Percentiles rank a stretch among this genome's conserved stretches.
phyloP scores from a whole-genome alignment of 2,113 vertebrate genomes.

The Rhegmatorhina hoffmannsi region DNA sequence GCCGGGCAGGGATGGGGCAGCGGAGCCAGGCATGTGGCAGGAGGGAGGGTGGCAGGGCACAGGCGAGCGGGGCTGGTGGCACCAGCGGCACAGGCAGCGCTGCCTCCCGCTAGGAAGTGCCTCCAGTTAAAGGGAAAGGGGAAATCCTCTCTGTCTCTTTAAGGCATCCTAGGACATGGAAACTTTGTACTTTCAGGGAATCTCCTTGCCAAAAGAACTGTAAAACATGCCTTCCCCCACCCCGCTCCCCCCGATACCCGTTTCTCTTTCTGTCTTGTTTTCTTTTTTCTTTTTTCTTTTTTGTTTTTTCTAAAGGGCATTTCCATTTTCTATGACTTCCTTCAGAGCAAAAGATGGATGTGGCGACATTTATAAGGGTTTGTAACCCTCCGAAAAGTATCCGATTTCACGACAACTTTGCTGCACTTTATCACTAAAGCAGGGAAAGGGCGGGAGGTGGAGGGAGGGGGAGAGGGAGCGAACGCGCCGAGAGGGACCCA shows the following conservation, averaged over 20 bases:
- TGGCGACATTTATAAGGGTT: conserved; percentile 60
- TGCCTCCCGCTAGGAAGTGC: not conserved
- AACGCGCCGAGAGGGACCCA: not conserved
- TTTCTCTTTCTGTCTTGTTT: conserved; percentile 26
- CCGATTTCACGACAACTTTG: conserved; percentile 65
- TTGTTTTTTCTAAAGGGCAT: conserved; percentile 24
- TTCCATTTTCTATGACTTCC: conserved; percentile 68
- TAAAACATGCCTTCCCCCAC: conserved; percentile 59
- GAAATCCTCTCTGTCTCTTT: conserved; percentile 71
- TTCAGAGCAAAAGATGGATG: conserved; percentile 54
- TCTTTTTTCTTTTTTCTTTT: not conserved
- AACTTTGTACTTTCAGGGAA: conserved; percentile 68
- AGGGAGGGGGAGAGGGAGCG: not conserved
- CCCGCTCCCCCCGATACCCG: not conserved
- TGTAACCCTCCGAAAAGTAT: conserved; percentile 69
- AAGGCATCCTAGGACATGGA: conserved; percentile 65
- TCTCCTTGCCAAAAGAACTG: conserved; percentile 67
- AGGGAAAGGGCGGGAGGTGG: not conserved
- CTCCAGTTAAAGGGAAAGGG: conserved; percentile 28
- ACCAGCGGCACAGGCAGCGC: not conserved
- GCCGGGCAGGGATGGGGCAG: not conserved
- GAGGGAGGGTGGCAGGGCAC: not conserved
- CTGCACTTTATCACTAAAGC: conserved; percentile 45
- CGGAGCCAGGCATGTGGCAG: not conserved
- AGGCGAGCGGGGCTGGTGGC: not conserved